Evolutionary conservation across 2,888 invertebrate genomes (phyloP), one percentile per base, ranked within the genome.

Genomic region (Amorpha juglandis): DNA sequence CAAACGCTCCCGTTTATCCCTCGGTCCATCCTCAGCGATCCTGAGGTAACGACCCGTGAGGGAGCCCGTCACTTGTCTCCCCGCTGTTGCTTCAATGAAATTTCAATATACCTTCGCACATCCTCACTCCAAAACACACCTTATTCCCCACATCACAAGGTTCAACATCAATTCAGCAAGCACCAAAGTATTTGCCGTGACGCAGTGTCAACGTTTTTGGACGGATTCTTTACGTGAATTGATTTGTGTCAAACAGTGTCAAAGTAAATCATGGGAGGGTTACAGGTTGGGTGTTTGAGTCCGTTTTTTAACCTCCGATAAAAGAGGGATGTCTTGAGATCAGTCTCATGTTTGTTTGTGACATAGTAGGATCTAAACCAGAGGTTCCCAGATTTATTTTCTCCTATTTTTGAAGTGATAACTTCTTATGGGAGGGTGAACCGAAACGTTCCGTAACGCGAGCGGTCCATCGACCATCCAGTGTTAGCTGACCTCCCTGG

Each of bases 11-110:
- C 55, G 55, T 35, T 55, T 33, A 35, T 55, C 16, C 3, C 55
- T 38, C 9, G n/a, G 9, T 9, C 38, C 55, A 16, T 12, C 14
- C 52, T 3, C 55, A 16, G 9, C 38, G 16, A n/a, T 55, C 35
- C 55, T 38, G 66, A 78, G 72, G 81, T 82, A 83, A 82, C 82
- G 81, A 84, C 79, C 71, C 80, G 78, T 80, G 70, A 81, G 77
- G 77, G 74, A 71, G 71, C 78, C 67, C 75, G 81, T 80, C 86
- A 83, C 80, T 81, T 83, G 77, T 80, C 79, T 76, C 70, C 74
- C 71, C 72, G n/a, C 53, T 55, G 55, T 64, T 75, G 75, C 77
- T 76, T 70, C 82, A 74, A 81, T 80, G 80, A 79, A 84, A 84
- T 84, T 84, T 84, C 86, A 83, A 86, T 84, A 82, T 72, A 74